Conservation (phyloP, 2,888 invertebrate species). For the Cephus sareptanus region DNA sequence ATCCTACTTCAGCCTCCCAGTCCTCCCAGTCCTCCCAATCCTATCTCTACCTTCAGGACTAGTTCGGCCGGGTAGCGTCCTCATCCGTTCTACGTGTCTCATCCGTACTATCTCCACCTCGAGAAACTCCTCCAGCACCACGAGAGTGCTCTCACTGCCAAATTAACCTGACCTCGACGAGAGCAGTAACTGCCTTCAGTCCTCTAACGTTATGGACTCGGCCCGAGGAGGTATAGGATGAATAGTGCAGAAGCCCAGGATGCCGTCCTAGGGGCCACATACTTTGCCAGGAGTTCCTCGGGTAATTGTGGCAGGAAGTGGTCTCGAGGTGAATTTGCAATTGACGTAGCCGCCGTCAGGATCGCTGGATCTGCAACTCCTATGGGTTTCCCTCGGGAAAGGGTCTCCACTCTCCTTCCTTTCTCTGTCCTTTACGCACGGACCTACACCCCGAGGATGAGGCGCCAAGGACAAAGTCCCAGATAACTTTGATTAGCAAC, state of each 20-base stretch:
- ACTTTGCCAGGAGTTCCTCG: background rate
- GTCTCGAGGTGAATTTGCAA: conserved; percentile 14
- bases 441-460: background rate
- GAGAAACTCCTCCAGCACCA: conserved; percentile 8
- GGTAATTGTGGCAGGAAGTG: conserved; percentile 25
- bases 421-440: background rate
- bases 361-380: background rate
- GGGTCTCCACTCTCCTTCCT: background rate
- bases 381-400: background rate
- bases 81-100: conserved; percentile 13
- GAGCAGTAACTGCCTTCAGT: conserved; percentile 50
- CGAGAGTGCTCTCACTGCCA: conserved; percentile 43
- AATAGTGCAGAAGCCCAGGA: background rate
- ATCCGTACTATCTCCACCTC: conserved; percentile 13
- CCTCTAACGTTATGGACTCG: conserved; percentile 20
- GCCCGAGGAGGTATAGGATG: background rate
- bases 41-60: background rate
- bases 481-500: background rate
- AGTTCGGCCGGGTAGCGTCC: conserved; percentile 21
- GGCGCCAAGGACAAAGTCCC: background rate
- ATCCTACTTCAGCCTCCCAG: conserved; percentile 19
- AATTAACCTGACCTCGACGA: conserved; percentile 52
- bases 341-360: conserved; percentile 10
- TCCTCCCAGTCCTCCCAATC: conserved; percentile 8
- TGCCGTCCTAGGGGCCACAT: background rate